Percentiles rank a stretch among this genome's conserved stretches.
phyloP scores from a whole-genome alignment of 2,888 invertebrate species.

The Agrenia bidenticulata region DNA sequence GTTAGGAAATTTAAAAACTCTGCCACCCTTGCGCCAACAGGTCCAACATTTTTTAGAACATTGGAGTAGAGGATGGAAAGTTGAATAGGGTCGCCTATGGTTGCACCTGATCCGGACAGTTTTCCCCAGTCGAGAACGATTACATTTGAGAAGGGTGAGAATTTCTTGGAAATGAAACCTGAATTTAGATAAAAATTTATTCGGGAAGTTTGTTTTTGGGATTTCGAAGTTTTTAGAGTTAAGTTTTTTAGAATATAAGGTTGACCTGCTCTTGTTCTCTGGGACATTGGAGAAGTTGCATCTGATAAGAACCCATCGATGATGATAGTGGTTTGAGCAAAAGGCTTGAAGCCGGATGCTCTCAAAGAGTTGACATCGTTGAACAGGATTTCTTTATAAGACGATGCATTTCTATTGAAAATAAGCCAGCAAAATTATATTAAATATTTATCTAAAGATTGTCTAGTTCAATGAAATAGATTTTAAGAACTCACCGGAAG shows the following conservation, averaged over 20 bases:
- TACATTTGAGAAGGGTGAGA: conserved; percentile 29
- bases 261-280: background rate
- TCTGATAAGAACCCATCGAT: conserved; percentile 35
- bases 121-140: conserved; percentile 41
- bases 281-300: conserved; percentile 25
- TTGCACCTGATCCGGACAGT: conserved; percentile 29
- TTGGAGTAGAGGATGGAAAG: conserved; percentile 22
- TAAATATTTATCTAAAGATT: too few species aligned
- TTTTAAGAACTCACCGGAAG: too few species aligned
- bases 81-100: conserved; percentile 21
- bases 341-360: conserved; percentile 24
- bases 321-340: conserved; percentile 18
- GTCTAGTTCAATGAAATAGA: too few species aligned
- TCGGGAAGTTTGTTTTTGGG: conserved; percentile 7
- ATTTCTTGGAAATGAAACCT: too few species aligned
- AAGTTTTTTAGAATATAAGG: background rate
- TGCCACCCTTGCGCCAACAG: conserved; percentile 32
- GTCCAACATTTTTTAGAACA: conserved; percentile 34
- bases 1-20: conserved; percentile 36
- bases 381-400: too few species aligned
- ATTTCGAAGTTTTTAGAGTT: background rate
- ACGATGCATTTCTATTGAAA: too few species aligned
- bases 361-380: conserved; percentile 11
- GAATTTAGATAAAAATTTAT: too few species aligned
- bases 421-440: too few species aligned